Evolutionary conservation across 2,113 vertebrate genomes (phyloP), one percentile per base, ranked within the genome.

Genomic region (Lepus timidus): DNA sequence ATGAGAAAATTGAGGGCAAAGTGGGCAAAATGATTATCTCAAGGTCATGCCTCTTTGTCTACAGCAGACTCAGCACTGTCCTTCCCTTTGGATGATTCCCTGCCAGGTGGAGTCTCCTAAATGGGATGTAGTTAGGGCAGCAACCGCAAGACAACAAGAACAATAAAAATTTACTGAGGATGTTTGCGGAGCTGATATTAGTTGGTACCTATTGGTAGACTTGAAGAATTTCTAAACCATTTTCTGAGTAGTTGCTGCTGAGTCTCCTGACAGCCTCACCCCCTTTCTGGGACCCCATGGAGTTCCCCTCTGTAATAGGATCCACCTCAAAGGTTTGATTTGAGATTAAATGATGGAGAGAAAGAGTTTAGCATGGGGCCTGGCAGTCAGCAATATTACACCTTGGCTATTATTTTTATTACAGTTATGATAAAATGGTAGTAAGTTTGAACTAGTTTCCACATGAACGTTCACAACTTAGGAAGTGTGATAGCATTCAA

Each of bases 361-460:
- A 87, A 91, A 91, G 68, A 94, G 92, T 85, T 96, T 90, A 91
- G 70, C 31, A 76, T 49, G 71, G 23, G 58, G 52, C 51, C 68
- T 93, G 78, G 39, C 62, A 80, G 44, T 89, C 83, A 83, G 68
- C 64, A 94, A 71, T 91, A 64, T 86, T 95, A 91, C 8, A 86
- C 75, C 29, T 95, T 73, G 44, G 19, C 39, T 79, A 49, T 91
- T 91, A 88, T 95, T 92, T 93, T 96, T 91, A 95, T 94, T 95
- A 85, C 74, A 86, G 61, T 92, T 51, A 87, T 96, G 92, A 94
- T 93, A 92, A 97, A 97, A 93, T 86, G 79, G 91, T 90, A 96
- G 86, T 96, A 90, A 93, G 88, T 85, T 95, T 95, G 94, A 93
- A 91, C 39, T 79, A 87, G 93, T 94, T 96, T 89, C 68, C 94